A percentile compares a stretch with the other conserved stretches of the same genome.
These are phyloP conservation scores for Eupleurogrammus muticus DNA, from an alignment of 2,797 vertebrate genomes.

Conservation along the genomic window DNA sequence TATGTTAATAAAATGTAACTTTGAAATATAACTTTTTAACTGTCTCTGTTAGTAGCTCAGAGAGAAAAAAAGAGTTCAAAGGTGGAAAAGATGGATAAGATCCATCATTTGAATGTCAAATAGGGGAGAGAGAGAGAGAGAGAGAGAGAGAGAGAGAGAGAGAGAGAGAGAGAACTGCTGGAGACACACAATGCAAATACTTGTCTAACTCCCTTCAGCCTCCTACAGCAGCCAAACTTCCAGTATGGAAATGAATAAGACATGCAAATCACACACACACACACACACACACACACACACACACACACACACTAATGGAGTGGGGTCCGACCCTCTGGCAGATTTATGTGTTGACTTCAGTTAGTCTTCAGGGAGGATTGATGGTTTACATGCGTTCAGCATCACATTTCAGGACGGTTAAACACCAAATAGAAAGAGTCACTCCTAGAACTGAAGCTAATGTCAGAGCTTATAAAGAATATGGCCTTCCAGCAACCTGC, in stretches of 20 bases:
- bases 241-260: conserved; percentile 94
- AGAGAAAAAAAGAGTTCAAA: conserved; percentile 47
- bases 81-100: conserved; percentile 76
- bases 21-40: too few species aligned
- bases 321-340: not conserved
- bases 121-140: conserved; percentile 58
- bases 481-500: too few species aligned
- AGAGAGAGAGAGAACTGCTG: conserved; percentile 78
- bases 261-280: conserved; percentile 93
- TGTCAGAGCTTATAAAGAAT: too few species aligned
- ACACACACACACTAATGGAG: conserved; percentile 21
- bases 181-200: conserved; percentile 92
- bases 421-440: too few species aligned
- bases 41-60: not conserved
- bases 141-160: conserved; percentile 61
- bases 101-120: conserved; percentile 98
- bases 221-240: conserved; percentile 82
- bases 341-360: not conserved
- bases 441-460: too few species aligned
- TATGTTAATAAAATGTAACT: too few species aligned
- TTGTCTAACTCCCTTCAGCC: conserved; percentile 23
- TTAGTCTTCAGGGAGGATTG: conserved; percentile 22
- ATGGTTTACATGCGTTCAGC: not conserved
- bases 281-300: conserved; percentile 48
- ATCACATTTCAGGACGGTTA: too few species aligned